Percentiles rank a stretch among this genome's conserved stretches.
phyloP scores from a whole-genome alignment of 2,888 invertebrate genomes.

The Lampropteryx suffumata region DNA sequence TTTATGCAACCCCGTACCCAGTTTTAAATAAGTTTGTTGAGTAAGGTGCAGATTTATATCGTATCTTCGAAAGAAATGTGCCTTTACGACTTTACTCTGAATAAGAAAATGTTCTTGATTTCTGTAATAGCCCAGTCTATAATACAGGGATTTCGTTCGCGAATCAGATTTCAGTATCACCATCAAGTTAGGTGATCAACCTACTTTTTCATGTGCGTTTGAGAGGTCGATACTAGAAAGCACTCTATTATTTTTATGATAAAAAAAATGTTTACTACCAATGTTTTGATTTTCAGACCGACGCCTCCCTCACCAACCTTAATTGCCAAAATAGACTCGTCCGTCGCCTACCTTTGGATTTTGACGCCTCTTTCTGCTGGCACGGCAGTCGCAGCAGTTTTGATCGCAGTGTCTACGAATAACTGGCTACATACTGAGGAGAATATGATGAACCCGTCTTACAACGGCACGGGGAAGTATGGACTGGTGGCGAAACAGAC shows the following conservation, averaged over 20 bases:
- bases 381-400: slow-evolving; percentile 87
- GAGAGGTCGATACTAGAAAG: too few species aligned
- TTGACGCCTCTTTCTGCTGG: slow-evolving; percentile 86
- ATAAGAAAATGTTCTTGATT: slow-evolving; percentile 22
- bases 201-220: too few species aligned
- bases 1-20: slow-evolving; percentile 34
- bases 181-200: too few species aligned
- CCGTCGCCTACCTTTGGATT: slow-evolving; percentile 84
- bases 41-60: slow-evolving; percentile 29
- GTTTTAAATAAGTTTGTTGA: slow-evolving; percentile 34
- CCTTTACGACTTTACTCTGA: slow-evolving; percentile 18
- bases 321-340: slow-evolving; percentile 81
- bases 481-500: slow-evolving; percentile 88
- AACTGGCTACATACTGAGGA: slow-evolving; percentile 95
- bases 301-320: slow-evolving; percentile 73
- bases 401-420: slow-evolving; percentile 89
- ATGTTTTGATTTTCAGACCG: slow-evolving; percentile 58
- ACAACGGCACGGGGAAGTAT: slow-evolving; percentile 89
- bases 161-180: neutral
- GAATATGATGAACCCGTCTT: slow-evolving; percentile 89
- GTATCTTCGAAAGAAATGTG: slow-evolving; percentile 22
- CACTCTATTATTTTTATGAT: too few species aligned
- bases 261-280: too few species aligned
- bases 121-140: slow-evolving; percentile 8
- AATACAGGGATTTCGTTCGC: neutral